Conservation (phyloP, 1,140 invertebrate genomes). For the Cyclina sinensis region DNA sequence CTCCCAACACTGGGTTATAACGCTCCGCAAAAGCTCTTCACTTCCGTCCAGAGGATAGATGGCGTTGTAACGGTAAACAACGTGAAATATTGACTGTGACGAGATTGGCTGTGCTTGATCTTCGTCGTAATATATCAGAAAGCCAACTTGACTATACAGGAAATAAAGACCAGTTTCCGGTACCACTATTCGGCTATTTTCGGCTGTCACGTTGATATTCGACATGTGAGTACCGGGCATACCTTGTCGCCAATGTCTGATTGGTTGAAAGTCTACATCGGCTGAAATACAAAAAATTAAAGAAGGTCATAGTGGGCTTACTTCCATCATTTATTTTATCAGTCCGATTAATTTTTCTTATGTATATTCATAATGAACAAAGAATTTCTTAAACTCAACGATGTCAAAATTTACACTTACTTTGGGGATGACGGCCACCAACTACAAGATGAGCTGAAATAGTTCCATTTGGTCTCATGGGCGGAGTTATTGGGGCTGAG, state of each 20-base stretch:
- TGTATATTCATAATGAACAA: no score
- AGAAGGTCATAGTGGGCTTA: no score
- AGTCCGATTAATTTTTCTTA: no score
- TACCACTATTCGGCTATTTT: slow-evolving; percentile 15
- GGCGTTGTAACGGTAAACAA: slow-evolving; percentile 35
- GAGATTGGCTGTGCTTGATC: not conserved
- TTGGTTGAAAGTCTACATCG: slow-evolving; percentile 19
- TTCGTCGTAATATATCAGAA: slow-evolving; percentile 50
- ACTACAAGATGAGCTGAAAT: slow-evolving; percentile 8
- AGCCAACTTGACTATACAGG: slow-evolving; percentile 58
- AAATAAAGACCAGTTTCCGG: slow-evolving; percentile 51
- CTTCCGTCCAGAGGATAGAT: slow-evolving; percentile 43
- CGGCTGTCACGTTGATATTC: slow-evolving; percentile 7
- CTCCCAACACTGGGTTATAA: slow-evolving; percentile 55
- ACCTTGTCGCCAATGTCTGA: slow-evolving; percentile 17
- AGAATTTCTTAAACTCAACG: not conserved
- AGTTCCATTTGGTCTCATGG: not conserved
- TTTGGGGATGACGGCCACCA: not conserved
- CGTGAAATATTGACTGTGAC: slow-evolving; percentile 33
- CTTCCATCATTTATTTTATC: no score
- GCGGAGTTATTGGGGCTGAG: not conserved
- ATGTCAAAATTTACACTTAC: not conserved
- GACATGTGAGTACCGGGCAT: slow-evolving; percentile 24
- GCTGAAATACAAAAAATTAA: no score
- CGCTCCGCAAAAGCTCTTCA: slow-evolving; percentile 27